Base-by-base conservation (phyloP, 2,888 invertebrate species). In the Geophilus truncorum region DNA sequence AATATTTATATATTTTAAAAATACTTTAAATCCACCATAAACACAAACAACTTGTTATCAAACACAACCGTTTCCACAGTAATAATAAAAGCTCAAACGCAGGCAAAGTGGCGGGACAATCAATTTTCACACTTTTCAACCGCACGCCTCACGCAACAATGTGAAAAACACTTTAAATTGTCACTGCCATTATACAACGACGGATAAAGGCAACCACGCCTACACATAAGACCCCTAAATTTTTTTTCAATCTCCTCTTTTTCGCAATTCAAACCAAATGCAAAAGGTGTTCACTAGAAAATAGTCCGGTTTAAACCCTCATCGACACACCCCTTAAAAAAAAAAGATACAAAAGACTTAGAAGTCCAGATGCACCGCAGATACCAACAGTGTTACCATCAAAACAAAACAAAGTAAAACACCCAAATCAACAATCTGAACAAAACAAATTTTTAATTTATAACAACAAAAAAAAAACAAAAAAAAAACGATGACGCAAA, bases 241-340 rank as follows among this genome's bases (percentile, higher is more conserved):
- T 51, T 18, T 51, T 70, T 70, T 25, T 70, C 21, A 18, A 4
- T 62, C 28, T 70, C 70, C 12, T 4, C 28, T 70, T 70, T 70
- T 70, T 70, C 28, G 28, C 15, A 70, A 25, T 5, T 9, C 15
- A 70, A 28, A 28, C 70, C 28, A 25, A 70, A 70, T 25, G 70
- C 28, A 25, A 70, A 70, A 70, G 70, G 70, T 70, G 70, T 70
- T 70, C 70, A 10, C 70, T 70, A 70, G 70, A 70, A 70, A 51
- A 28, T 25, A 15, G 28, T 25, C 28, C 70, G 25, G 70, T 12
- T 70, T 70, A 15, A 70, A 25, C 15, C 70, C 70, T n/a, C 23
- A 28, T 28, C 70, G 28, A 28, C 28, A 70, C 70, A 70, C 70
- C 70, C 70, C 70, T 57, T 57, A 4, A 25, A 28, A 70, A 70